Percentiles rank a stretch among this genome's conserved stretches.
These are phyloP conservation scores for Indicator indicator DNA, from an alignment of 2,113 vertebrate species.

Conservation along the genomic window DNA sequence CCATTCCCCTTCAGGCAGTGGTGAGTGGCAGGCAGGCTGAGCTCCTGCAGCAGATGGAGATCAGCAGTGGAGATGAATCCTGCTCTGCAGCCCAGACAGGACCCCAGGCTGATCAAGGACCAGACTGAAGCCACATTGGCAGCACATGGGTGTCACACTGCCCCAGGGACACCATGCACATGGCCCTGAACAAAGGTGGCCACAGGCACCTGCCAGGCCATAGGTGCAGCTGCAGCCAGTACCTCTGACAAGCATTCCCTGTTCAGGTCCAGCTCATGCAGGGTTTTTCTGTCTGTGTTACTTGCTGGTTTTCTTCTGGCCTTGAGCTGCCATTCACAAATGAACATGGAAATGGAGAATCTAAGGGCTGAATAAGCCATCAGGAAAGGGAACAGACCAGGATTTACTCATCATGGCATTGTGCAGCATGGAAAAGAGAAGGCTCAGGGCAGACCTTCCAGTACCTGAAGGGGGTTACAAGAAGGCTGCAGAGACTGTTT, in stretches of 20 bases:
- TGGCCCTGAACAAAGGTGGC: background rate
- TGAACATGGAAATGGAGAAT: background rate
- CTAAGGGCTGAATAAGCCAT: background rate
- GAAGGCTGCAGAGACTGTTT: no score
- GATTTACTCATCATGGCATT: background rate
- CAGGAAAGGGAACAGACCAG: background rate
- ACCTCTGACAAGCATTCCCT: background rate
- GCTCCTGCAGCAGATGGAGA: no score
- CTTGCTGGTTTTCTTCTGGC: background rate
- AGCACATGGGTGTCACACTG: background rate
- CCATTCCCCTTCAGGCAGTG: no score
- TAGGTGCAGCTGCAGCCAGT: background rate
- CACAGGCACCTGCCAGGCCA: background rate
- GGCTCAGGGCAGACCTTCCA: no score
- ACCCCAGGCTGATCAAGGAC: no score
- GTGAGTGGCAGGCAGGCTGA: no score
- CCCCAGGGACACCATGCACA: background rate
- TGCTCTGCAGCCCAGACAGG: no score
- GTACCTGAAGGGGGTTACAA: no score
- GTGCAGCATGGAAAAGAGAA: no score
- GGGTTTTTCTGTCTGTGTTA: background rate
- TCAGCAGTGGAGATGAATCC: no score
- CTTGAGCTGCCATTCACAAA: background rate
- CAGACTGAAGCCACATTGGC: accelerated
- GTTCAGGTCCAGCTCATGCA: background rate